These are phyloP conservation scores for Psittacula cyanocephala DNA, from an alignment of 2,113 vertebrate genomes.

Conservation along the genomic window DNA sequence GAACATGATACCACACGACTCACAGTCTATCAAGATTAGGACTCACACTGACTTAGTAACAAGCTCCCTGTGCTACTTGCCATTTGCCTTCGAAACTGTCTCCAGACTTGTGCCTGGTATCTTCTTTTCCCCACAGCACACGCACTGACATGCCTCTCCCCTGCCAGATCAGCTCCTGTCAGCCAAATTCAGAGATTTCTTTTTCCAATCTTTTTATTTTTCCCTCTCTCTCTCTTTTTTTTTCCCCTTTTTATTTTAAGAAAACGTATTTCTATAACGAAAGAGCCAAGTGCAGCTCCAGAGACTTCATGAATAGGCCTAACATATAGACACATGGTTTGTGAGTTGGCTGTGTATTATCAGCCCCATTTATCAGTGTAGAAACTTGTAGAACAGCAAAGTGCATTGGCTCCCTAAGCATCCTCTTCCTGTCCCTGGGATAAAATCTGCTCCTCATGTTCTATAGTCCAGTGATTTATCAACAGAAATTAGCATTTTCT, in stretches of 20 bases:
- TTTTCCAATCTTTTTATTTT: not conserved
- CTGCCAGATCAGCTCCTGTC: not conserved
- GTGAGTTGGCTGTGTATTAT: not conserved
- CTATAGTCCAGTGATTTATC: not conserved
- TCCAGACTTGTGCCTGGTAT: not conserved
- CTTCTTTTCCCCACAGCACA: not conserved
- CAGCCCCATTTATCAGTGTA: not conserved
- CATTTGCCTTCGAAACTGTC: not conserved
- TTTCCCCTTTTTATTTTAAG: not conserved
- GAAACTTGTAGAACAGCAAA: not conserved
- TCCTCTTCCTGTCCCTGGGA: not conserved
- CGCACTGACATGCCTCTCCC: not conserved
- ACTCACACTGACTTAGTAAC: not conserved
- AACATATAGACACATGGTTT: not conserved
- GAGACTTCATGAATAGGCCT: not conserved
- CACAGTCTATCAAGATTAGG: not conserved
- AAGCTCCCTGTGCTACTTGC: not conserved
- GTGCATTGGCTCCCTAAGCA: not conserved
- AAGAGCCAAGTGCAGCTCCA: not conserved
- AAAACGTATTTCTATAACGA: not conserved
- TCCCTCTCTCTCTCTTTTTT: not conserved
- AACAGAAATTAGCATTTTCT: constrained; percentile 9
- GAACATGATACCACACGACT: not conserved
- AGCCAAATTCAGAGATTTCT: not conserved
- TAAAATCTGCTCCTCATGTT: not conserved